Base-by-base conservation (phyloP, 1,140 invertebrate genomes). In the Diabrotica undecimpunctata region DNA sequence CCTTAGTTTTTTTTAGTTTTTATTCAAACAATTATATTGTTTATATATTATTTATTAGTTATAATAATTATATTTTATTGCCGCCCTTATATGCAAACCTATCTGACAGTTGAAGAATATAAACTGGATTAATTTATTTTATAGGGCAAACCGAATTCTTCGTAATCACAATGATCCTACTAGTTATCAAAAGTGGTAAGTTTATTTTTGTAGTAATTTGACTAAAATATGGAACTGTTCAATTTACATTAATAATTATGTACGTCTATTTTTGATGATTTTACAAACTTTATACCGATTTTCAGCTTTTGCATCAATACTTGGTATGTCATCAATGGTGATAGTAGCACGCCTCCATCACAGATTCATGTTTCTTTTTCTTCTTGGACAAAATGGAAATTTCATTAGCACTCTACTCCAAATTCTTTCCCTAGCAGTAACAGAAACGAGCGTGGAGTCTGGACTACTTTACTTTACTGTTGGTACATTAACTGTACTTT, bases 331-430 rank as follows among this genome's bases (percentile, higher is more conserved):
- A 10, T 60, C 58, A 51, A n/a, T 60, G 38, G 58, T 60, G 6
- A 4, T 60, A 14, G 14, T 60, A 11, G 14, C 58, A 51, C 50
- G 50, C 8, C 50, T 60, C 13, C 46, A 38, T 14, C 14, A 10
- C 13, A 60, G 14, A 39, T 60, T 14, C 14, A 60, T 60, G 58
- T 14, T 39, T 14, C 11, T 13, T 11, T 60, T 60, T 36, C 41
- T 60, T 5, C 11, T 60, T 12, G 58, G 58, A 14, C 58, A 60
- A 60, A 38, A 38, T 50, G 58, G 58, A 51, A 39, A 10, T 8
- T 14, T 60, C 10, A 10, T 60, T 9, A 25, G 38, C 8, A 38
- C 11, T 0, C 10, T 50, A 7, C n/a, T 60, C 5, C 58, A 60
- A 60, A 39, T 60, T 5, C 41, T 60, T 2, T 46, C 58, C 11